Evolutionary conservation across 2,797 vertebrate genomes (phyloP), one percentile per base, ranked within the genome.

Genomic region (Scleropages formosus): DNA sequence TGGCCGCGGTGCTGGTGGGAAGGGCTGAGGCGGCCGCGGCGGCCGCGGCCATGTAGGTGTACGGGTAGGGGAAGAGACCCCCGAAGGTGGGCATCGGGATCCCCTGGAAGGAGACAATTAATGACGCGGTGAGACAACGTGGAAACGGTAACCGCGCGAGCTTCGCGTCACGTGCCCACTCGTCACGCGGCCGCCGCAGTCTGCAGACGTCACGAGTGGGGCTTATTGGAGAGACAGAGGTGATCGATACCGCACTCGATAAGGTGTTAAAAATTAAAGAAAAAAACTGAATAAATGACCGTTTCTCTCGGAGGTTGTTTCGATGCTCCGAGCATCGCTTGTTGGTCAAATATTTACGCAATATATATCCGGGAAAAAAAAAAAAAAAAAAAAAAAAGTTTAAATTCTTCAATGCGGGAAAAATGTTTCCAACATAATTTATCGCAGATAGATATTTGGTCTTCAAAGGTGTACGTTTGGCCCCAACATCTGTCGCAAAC

Each of bases 71-170:
- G 85, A 99, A 98, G 59, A 98, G 93, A 80, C 97, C 96, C 64
- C 96, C 96, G 46, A 99, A 98, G 1, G 96, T 93, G 87, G 97
- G 96, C 97, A 99, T 96, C 66, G 97, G 97, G 86, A 99, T 98
- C 91, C 97, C 97, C 97, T 98, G 92, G 0, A 85, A 83, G 8
- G 39, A 77, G 66, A 73, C 31, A 1, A 24, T 58, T 24, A 22
- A 27, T 12, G 70, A 73, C 65, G 22, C 44, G 39, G 27, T 78
- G 47, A 78, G 49, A 39, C 31, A 39, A 31, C 31, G 31, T 39
- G 6, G 2, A 2, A 39, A 39, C 31, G 31, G 2, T 6, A 31
- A 2, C 2, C n/a, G n/a, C n/a, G 2, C 31, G 2, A 39, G 31
- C 31, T 39, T 31, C 2, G 2, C 39, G 31, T 39, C 6, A 39